Percentiles rank a stretch among this genome's conserved stretches.
phyloP scores from a whole-genome alignment of 2,888 invertebrate genomes.

The Endomychus coccineus region DNA sequence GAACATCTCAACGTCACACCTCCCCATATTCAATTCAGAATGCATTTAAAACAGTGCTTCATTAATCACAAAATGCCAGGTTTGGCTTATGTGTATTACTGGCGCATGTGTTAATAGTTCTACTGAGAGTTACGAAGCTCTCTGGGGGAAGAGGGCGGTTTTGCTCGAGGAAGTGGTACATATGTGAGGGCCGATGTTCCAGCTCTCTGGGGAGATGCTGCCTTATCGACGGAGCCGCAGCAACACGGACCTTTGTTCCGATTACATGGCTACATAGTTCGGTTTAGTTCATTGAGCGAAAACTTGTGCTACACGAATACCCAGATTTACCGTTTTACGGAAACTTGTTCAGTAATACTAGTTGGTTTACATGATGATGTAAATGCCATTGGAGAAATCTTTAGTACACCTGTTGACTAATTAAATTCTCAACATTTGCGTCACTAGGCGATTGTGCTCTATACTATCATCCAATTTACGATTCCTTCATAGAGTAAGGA shows the following conservation, averaged over 20 bases:
- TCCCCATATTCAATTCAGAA: too few relatives aligned
- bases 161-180: conserved; percentile 42
- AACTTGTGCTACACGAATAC: conserved; percentile 1
- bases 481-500: too few relatives aligned
- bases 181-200: conserved; percentile 40
- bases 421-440: too few relatives aligned
- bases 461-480: too few relatives aligned
- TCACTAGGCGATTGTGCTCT: too few relatives aligned
- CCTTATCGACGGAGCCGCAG: conserved; percentile 40
- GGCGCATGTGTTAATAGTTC: conserved; percentile 40
- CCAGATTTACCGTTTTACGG: conserved; percentile 1
- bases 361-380: neutral
- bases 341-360: neutral
- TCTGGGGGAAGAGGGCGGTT: conserved; percentile 34
- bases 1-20: too few relatives aligned
- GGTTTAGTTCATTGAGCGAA: conserved; percentile 33
- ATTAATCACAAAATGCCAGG: too few relatives aligned
- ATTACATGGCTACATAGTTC: conserved; percentile 41
- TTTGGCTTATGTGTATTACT: too few relatives aligned
- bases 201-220: conserved; percentile 38
- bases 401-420: too few relatives aligned
- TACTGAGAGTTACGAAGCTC: conserved; percentile 31
- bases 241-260: conserved; percentile 40
- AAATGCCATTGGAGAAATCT: neutral
- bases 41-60: too few relatives aligned